Base-by-base conservation (phyloP, 2,797 vertebrate genomes). In the Diplodus sargus region DNA sequence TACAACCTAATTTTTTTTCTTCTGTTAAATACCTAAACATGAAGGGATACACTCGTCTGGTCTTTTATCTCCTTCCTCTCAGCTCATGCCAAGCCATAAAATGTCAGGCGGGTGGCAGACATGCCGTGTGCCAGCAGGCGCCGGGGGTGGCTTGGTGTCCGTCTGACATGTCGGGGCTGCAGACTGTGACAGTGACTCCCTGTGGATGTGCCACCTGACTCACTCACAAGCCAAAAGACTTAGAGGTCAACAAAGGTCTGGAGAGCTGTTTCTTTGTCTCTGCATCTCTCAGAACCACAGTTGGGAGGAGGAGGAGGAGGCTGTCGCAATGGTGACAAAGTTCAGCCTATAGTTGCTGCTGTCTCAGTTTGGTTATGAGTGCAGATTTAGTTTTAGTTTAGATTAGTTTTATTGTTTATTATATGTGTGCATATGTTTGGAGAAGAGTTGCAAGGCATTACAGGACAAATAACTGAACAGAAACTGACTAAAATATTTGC, bases 181-280 rank as follows among this genome's bases (percentile, higher is more conserved):
- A 78, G 56, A 14, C 60, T 28, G 64, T 74, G 51, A 67, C 66
- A 52, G 51, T 23, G 43, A 20, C 78, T 70, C 61, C 56, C 70
- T 15, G 49, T 18, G 49, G 65, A 53, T 16, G 5, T 2, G 10
- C 23, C 49, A 58, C 66, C 70, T 59, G 78, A 78, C 61, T 68
- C 42, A 78, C 61, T 59, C 42, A 43, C 67, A 43, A n/a, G 4
- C 22, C 57, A 68, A 4, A 58, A 34, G 13, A 51, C 28, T 58
- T 42, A 70, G 39, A 49, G 28, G 49, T 62, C 8, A 13, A 28
- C 42, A 54, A 52, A 54, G 42, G 56, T 43, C 65, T 69, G 43
- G 53, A 4, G 17, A 77, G 12, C 48, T 48, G 42, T 54, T 53
- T 23, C 15, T 28, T 17, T 70, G n/a, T 25, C 25, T 25, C 6